Base-by-base conservation (phyloP, 2,113 vertebrate species). In the Hippocampus guttulatus region DNA sequence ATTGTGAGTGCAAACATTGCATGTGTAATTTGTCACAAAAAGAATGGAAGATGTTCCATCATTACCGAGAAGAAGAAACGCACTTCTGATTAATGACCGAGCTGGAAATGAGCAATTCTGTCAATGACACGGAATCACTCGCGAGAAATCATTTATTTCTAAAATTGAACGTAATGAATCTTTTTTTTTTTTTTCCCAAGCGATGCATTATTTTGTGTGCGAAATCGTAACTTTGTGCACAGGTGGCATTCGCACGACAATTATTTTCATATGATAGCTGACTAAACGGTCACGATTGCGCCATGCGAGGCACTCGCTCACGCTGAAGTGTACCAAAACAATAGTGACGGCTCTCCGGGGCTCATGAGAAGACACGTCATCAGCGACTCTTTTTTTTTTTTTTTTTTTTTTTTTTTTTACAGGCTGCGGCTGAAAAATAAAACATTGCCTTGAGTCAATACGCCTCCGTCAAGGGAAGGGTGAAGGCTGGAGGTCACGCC, bases 401-500 rank as follows among this genome's bases (percentile, higher is more conserved):
- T 33, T 33, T 33, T 33, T 33, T 81, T 85, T 38, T 38, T 38
- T 38, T 38, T 38, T 38, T 38, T 86, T 80, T 64, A 79, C 78
- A 80, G 73, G 58, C 55, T 66, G 71, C 57, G 30, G 69, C 67
- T 80, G 74, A 38, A 75, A 85, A 87, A 88, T 69, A 81, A 75
- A 73, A 45, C 73, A 82, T 80, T 78, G 25, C 30, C 20, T 57
- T 79, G 43, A 87, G 88, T 90, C 89, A 82, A 89, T 88, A 85
- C 61, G 70, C 66, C 47, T 72, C 63, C 74, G 72, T 70, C 75
- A 77, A 75, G 55, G 72, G 61, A 80, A 76, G 80, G 75, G 75
- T 79, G 81, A 85, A 81, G 87, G 88, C 88, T 81, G 83, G 85
- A 88, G 89, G 89, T 88, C 84, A 84, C 85, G 80, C 68, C 70